Evolutionary conservation across 23 tunicate genomes (phyloP).

Genomic region (Clavelina lepadiformis): DNA sequence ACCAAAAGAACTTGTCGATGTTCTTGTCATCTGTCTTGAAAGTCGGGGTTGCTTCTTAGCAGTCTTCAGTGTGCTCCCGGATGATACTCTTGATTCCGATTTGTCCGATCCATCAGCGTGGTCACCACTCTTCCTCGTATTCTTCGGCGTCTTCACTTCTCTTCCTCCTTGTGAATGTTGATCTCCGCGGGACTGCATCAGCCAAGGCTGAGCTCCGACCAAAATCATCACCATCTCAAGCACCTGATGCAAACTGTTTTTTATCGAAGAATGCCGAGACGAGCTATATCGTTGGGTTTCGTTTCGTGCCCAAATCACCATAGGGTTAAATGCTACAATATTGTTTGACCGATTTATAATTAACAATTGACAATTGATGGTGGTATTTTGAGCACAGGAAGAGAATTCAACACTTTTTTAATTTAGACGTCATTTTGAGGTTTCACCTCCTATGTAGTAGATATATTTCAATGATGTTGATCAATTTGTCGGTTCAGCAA

Average conservation of each 20-base stretch:
- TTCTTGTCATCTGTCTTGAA: constrained; percentile 34
- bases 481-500: too few species aligned
- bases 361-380: too few species aligned
- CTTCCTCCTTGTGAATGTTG: constrained; percentile 76
- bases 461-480: too few species aligned
- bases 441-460: too few species aligned
- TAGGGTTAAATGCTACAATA: too few species aligned
- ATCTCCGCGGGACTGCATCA: constrained; percentile 40
- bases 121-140: constrained; percentile 16
- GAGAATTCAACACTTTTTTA: too few species aligned
- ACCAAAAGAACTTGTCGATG: constrained; percentile 14
- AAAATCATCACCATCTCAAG: constrained; percentile 94
- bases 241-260: constrained; percentile 51
- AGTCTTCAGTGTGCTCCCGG: constrained; percentile 76
- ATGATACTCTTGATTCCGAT: constrained; percentile 81
- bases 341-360: too few species aligned
- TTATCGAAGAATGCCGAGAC: too few species aligned
- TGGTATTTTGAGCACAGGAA: too few species aligned
- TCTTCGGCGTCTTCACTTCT: constrained; percentile 60
- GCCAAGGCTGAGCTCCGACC: constrained; percentile 76
- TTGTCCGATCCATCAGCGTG: constrained; percentile 43
- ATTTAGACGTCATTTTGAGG: too few species aligned
- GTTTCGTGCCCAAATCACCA: too few species aligned
- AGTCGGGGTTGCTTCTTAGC: constrained; percentile 17
- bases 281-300: too few species aligned